These are phyloP conservation scores for Dicrostonyx torquatus DNA, from an alignment of 2,797 vertebrate genomes.

Conservation along the genomic window DNA sequence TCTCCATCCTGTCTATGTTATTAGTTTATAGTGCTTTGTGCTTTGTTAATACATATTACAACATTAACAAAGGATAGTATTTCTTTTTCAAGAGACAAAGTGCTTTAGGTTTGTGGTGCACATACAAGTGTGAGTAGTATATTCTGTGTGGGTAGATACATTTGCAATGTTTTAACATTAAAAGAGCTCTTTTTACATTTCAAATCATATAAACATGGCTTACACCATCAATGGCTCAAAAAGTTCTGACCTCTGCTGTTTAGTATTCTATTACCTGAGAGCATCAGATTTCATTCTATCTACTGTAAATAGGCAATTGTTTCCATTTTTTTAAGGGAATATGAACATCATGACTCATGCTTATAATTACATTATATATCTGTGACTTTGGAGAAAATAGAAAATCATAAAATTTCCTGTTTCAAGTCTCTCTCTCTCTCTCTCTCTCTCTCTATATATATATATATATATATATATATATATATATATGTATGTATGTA, in stretches of 20 bases:
- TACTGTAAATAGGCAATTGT: neutral
- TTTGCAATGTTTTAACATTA: neutral
- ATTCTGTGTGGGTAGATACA: neutral
- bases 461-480: neutral
- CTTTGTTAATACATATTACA: neutral
- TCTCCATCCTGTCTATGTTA: neutral
- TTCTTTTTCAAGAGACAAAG: neutral
- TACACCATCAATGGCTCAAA: neutral
- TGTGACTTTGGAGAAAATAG: neutral
- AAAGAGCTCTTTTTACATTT: neutral
- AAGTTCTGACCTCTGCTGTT: no score
- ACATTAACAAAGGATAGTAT: neutral
- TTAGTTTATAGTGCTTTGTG: neutral
- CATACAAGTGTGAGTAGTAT: neutral
- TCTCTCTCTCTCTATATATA: no score
- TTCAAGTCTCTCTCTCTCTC: no score
- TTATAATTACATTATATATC: neutral
- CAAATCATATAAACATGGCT: neutral
- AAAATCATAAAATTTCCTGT: neutral
- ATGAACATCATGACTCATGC: neutral
- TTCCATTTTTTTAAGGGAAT: neutral
- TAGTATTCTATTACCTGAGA: neutral
- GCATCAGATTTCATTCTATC: neutral
- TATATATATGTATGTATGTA: neutral
- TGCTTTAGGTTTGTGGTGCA: neutral